These are phyloP conservation scores for Cryptomyrus ogoouensis DNA, from an alignment of 2,113 vertebrate genomes.

Conservation along the genomic window DNA sequence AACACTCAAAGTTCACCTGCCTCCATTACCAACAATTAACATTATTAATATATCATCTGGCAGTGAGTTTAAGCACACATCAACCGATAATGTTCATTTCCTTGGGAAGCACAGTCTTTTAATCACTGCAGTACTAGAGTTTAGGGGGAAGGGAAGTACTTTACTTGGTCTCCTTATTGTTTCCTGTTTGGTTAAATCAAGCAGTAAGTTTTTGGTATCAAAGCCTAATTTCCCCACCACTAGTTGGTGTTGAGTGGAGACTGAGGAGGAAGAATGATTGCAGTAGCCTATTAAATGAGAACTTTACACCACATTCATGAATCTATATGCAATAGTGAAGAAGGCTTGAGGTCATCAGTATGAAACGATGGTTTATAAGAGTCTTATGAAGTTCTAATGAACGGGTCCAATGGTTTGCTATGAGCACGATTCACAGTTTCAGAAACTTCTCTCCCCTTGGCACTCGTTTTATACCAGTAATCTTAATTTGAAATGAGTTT, in stretches of 20 bases:
- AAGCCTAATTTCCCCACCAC: constrained; percentile 23
- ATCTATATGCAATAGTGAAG: constrained; percentile 5
- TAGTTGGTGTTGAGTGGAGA: constrained; percentile 31
- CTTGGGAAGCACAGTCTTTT: neutral
- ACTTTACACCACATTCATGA: neutral
- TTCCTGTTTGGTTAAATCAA: neutral
- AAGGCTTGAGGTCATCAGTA: constrained; percentile 9
- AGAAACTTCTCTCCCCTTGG: neutral
- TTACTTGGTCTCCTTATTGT: neutral
- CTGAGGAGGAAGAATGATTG: constrained; percentile 17
- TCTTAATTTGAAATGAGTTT: constrained; percentile 9
- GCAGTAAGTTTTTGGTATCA: neutral
- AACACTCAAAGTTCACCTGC: constrained; percentile 29
- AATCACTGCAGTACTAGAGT: neutral
- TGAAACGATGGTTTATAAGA: neutral
- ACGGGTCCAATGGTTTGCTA: neutral
- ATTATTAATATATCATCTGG: constrained; percentile 19
- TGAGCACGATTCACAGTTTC: neutral
- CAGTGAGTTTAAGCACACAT: neutral
- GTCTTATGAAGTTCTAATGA: neutral
- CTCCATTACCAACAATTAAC: constrained; percentile 41
- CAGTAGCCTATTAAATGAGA: neutral
- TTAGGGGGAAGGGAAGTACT: neutral
- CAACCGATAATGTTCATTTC: neutral
- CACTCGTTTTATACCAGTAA: neutral